Evolutionary conservation across 2,888 invertebrate species (phyloP).

Genomic region (Drosophila anceps): DNA sequence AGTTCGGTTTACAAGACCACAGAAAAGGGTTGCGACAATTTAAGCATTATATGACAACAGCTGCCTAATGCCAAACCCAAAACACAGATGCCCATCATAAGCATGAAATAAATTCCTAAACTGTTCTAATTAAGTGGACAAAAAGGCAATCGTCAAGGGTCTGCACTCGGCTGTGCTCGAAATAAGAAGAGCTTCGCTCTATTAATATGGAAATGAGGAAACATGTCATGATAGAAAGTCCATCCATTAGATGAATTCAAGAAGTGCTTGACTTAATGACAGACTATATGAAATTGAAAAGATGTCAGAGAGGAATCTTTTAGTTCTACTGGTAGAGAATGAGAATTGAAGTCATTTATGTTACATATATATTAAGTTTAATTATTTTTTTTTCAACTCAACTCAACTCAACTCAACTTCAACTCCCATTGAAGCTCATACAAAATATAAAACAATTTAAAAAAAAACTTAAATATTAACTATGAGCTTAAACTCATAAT

Average conservation of each 20-base stretch:
- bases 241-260: neutral
- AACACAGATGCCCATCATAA: constrained; percentile 41
- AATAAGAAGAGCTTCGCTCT: neutral
- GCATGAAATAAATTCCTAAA: constrained; percentile 21
- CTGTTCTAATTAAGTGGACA: constrained; percentile 26
- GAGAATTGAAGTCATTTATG: neutral
- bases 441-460: no score
- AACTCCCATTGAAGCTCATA: neutral
- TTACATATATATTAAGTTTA: neutral
- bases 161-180: neutral
- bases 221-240: neutral
- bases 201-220: neutral
- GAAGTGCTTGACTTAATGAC: neutral
- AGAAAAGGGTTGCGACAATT: constrained; percentile 53
- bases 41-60: constrained; percentile 42
- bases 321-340: neutral
- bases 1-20: constrained; percentile 48
- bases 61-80: constrained; percentile 37
- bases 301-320: no score
- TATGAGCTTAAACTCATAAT: neutral
- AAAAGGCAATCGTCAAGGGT: constrained; percentile 10
- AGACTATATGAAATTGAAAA: neutral
- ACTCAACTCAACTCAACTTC: no score
- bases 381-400: no score
- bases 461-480: no score